Percentiles rank a stretch among this genome's conserved stretches.
Evolutionary conservation across 2,113 vertebrate species (phyloP).

Genomic region (Falcunculus frontatus): DNA sequence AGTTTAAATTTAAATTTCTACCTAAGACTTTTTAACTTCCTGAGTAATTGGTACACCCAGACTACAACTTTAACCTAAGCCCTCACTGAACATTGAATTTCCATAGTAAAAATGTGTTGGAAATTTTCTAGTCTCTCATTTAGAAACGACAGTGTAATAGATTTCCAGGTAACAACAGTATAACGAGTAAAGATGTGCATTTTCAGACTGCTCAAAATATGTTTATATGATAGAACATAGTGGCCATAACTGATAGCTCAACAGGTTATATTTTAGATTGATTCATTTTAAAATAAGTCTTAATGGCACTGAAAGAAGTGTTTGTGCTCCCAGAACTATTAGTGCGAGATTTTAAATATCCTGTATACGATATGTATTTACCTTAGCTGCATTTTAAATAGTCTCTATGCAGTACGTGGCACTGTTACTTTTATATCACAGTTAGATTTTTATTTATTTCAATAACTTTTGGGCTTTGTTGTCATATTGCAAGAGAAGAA

Average conservation of each 20-base stretch:
- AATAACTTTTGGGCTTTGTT: neutral
- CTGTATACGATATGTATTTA: neutral
- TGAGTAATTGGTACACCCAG: neutral
- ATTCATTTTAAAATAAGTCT: neutral
- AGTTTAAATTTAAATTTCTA: neutral
- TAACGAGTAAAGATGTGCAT: neutral
- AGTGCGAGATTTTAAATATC: neutral
- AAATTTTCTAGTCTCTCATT: neutral
- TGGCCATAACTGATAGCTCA: neutral
- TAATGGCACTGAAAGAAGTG: neutral
- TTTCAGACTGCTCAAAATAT: neutral
- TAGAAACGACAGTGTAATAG: neutral
- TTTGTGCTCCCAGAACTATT: neutral
- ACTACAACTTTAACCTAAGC: neutral
- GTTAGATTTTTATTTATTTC: neutral
- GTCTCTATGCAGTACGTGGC: neutral
- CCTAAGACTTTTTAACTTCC: neutral
- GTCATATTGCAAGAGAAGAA: neutral
- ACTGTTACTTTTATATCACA: neutral
- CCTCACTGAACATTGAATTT: neutral
- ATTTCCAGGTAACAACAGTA: neutral
- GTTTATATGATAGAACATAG: neutral
- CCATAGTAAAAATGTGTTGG: neutral
- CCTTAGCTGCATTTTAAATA: neutral
- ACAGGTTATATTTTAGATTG: neutral